Conservation (phyloP, 2,888 invertebrate genomes). For the Ormyrus labotus region DNA sequence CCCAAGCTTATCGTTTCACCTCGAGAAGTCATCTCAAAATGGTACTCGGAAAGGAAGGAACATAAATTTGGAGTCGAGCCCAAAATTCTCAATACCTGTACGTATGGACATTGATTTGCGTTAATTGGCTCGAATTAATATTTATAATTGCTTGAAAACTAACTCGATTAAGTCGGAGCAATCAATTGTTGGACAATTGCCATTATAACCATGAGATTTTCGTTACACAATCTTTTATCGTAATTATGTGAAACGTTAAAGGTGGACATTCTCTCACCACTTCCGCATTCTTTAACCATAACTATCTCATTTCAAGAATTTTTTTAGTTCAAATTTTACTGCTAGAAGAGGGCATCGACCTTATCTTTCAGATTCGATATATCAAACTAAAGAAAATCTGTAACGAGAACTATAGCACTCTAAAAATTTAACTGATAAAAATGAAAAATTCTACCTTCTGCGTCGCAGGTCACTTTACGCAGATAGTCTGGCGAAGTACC, state of each 20-base stretch:
- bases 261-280: too few species aligned
- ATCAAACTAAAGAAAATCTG: too few species aligned
- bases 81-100: constrained; percentile 80
- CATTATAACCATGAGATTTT: not conserved
- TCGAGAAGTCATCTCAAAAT: constrained; percentile 83
- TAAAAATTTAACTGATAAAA: too few species aligned
- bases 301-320: too few species aligned
- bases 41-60: constrained; percentile 87
- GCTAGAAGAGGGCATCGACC: too few species aligned
- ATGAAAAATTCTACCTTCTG: not conserved
- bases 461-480: constrained; percentile 78
- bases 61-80: constrained; percentile 84
- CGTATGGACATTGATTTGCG: constrained; percentile 67
- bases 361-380: too few species aligned
- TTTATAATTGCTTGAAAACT: constrained; percentile 8
- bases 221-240: constrained; percentile 8
- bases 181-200: constrained; percentile 20
- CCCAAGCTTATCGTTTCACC: constrained; percentile 82
- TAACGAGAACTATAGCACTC: too few species aligned
- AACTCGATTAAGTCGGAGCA: not conserved
- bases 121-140: constrained; percentile 8
- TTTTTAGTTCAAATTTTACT: too few species aligned
- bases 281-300: too few species aligned
- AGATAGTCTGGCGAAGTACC: constrained; percentile 89
- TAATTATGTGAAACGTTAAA: not conserved